These are phyloP conservation scores for Crepidodera aurea DNA, from an alignment of 2,888 invertebrate genomes.

Conservation along the genomic window DNA sequence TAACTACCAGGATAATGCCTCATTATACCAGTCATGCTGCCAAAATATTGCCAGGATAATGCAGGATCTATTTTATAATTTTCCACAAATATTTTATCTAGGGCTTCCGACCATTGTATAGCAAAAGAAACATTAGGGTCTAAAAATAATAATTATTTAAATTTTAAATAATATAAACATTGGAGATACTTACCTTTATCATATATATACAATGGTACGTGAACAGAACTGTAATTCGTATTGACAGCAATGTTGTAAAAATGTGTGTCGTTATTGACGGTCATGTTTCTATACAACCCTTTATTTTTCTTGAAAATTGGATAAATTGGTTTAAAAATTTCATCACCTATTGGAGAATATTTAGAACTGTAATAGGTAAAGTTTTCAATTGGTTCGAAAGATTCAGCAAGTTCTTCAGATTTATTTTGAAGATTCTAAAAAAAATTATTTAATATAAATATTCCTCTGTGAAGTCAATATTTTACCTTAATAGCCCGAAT, in stretches of 20 bases:
- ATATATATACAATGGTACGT: constrained; percentile 93
- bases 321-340: constrained; percentile 40
- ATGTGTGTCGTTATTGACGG: constrained; percentile 77
- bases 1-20: constrained; percentile 80
- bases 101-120: constrained; percentile 89
- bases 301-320: constrained; percentile 39
- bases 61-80: constrained; percentile 91
- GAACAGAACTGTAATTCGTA: constrained; percentile 83
- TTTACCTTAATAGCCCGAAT: constrained; percentile 86
- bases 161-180: not conserved
- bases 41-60: constrained; percentile 97
- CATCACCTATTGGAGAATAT: constrained; percentile 67
- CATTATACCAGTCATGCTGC: constrained; percentile 91
- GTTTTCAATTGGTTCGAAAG: constrained; percentile 61
- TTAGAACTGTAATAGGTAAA: constrained; percentile 84
- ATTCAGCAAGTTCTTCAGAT: constrained; percentile 75
- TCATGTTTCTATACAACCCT: constrained; percentile 66
- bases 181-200: constrained; percentile 70
- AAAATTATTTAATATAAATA: constrained; percentile 39
- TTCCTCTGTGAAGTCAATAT: not conserved
- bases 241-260: constrained; percentile 87
- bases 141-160: constrained; percentile 15
- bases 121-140: constrained; percentile 67
- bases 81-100: constrained; percentile 83
- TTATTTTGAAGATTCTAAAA: constrained; percentile 78